Percentiles rank a stretch among this genome's conserved stretches.
Evolutionary conservation across 2,113 vertebrate genomes (phyloP).

Genomic region (Oenanthe oenanthe): DNA sequence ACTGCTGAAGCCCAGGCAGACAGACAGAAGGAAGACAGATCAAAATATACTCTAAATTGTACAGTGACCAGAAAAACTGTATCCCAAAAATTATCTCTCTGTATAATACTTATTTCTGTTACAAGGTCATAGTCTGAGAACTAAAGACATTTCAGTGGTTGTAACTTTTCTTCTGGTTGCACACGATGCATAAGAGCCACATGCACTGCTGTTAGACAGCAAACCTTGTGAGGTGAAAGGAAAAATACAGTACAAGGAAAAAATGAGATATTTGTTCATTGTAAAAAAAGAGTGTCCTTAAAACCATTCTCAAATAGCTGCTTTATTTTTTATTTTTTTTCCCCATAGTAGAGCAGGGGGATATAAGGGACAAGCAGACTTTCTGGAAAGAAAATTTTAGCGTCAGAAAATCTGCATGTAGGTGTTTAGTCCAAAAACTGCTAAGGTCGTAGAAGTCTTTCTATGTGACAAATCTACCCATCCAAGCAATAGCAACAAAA

Average conservation of each 20-base stretch:
- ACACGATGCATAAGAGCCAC: neutral
- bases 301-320: neutral
- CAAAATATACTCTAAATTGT: neutral
- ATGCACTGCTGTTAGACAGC: neutral
- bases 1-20: slow-evolving; percentile 74
- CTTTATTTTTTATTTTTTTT: neutral
- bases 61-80: neutral
- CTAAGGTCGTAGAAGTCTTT: neutral
- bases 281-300: neutral
- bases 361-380: neutral
- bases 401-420: neutral
- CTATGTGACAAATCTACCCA: neutral
- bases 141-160: neutral
- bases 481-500: neutral
- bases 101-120: neutral
- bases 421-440: neutral
- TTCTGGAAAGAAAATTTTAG: neutral
- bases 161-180: neutral
- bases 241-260: neutral
- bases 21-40: neutral
- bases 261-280: neutral
- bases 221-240: neutral
- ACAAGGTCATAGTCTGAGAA: neutral
- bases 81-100: neutral
- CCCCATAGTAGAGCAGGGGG: neutral